Evolutionary conservation across 1,140 invertebrate species (phyloP).

Genomic region (Scylla paramamosain): DNA sequence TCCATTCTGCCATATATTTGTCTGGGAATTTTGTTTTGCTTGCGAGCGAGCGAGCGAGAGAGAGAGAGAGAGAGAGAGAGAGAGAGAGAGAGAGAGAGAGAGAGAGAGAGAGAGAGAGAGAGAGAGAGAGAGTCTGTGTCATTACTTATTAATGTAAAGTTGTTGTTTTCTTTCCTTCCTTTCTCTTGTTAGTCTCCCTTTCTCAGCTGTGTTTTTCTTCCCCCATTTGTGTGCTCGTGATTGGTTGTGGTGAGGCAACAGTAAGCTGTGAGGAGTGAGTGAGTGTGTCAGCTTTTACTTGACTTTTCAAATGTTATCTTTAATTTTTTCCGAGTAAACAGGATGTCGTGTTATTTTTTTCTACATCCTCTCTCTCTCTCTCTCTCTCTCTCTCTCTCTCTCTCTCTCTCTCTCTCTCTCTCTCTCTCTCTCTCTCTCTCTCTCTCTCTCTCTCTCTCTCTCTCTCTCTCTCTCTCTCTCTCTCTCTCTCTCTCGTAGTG

Average conservation of each 20-base stretch:
- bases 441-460: neutral
- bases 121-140: neutral
- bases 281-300: too few relatives aligned
- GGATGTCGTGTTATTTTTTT: neutral
- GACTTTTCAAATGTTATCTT: neutral
- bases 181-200: neutral
- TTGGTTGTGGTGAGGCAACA: too few relatives aligned
- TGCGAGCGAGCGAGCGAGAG: neutral
- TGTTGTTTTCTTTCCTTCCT: neutral
- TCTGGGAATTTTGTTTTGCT: too few relatives aligned
- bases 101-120: constrained; percentile 4
- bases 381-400: neutral
- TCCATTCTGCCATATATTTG: too few relatives aligned
- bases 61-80: neutral
- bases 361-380: neutral
- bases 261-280: too few relatives aligned
- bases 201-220: neutral
- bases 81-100: constrained; percentile 37
- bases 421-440: neutral
- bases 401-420: too few relatives aligned
- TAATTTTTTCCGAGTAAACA: neutral
- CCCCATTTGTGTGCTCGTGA: too few relatives aligned
- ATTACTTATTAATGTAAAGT: neutral
- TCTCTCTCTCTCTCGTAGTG: too few relatives aligned
- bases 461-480: neutral